Conservation (phyloP, 2,113 vertebrate genomes). For the Platycercus adscitus region DNA sequence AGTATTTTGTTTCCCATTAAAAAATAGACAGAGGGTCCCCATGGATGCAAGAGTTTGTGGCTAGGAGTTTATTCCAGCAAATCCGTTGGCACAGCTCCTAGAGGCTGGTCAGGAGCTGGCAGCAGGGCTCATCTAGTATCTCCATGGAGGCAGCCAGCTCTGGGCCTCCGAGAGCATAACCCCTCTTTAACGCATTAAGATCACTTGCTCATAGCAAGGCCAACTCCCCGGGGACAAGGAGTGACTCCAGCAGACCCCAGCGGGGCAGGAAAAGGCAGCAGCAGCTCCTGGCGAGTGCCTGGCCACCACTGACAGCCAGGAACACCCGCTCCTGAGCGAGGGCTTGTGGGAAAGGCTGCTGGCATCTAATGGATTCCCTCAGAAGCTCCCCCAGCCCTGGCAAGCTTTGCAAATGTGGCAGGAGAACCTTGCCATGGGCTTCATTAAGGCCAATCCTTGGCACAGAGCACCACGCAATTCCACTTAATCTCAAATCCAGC, state of each 20-base stretch:
- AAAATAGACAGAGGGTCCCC: not conserved
- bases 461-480: fast-evolving
- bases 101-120: not conserved
- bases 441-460: not conserved
- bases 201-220: not conserved
- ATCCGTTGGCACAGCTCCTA: not conserved
- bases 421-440: not conserved
- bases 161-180: not conserved
- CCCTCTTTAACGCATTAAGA: not conserved
- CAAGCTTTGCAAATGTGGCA: not conserved
- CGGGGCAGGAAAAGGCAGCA: not conserved
- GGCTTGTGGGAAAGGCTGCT: not conserved
- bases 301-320: not conserved
- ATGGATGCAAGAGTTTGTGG: not conserved
- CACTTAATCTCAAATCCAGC: not conserved
- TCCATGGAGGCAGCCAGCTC: not conserved
- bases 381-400: not conserved
- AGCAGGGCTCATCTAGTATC: not conserved
- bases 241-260: not conserved
- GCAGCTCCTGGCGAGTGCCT: not conserved
- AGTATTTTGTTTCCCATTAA: not conserved
- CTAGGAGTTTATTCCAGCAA: not conserved
- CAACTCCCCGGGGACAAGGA: not conserved
- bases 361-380: not conserved
- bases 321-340: fast-evolving